A percentile compares a stretch with the other conserved stretches of the same genome.
Conservation (phyloP, 1,140 invertebrate genomes). For the Aphis gossypii region DNA sequence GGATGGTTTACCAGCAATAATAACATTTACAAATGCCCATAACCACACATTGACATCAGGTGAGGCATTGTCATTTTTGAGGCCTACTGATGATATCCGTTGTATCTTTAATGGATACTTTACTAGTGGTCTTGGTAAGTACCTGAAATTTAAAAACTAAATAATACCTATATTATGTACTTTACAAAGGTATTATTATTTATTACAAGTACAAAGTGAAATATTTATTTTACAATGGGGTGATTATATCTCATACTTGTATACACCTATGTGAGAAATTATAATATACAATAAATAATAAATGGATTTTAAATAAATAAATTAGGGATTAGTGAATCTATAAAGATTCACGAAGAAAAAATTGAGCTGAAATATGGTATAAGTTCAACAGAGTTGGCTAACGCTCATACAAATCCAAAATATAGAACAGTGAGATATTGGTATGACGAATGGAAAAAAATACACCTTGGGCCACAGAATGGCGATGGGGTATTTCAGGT, state of each 20-base stretch:
- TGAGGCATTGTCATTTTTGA: slow-evolving; percentile 27
- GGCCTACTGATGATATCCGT: slow-evolving; percentile 9
- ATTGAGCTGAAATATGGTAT: neutral
- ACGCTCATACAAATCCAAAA: slow-evolving; percentile 28
- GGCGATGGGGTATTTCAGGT: neutral
- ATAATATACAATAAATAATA: neutral
- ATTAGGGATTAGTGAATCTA: slow-evolving; percentile 9
- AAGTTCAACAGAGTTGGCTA: neutral
- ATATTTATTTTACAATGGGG: too few relatives aligned
- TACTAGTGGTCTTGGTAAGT: neutral
- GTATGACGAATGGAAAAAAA: slow-evolving; percentile 2
- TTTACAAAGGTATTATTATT: too few relatives aligned
- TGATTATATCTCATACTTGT: too few relatives aligned
- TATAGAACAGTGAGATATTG: slow-evolving; percentile 3
- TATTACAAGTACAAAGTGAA: too few relatives aligned
- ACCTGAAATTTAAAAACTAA: neutral
- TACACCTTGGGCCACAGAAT: neutral
- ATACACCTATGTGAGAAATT: too few relatives aligned
- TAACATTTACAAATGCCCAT: neutral
- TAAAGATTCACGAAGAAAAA: slow-evolving; percentile 27
- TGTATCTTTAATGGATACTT: neutral
- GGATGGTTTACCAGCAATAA: slow-evolving; percentile 32
- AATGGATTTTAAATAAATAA: neutral
- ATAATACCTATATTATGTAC: too few relatives aligned
- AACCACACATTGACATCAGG: neutral